Conservation (phyloP, 2,113 vertebrate species). For the Hippocampus barbouri region DNA sequence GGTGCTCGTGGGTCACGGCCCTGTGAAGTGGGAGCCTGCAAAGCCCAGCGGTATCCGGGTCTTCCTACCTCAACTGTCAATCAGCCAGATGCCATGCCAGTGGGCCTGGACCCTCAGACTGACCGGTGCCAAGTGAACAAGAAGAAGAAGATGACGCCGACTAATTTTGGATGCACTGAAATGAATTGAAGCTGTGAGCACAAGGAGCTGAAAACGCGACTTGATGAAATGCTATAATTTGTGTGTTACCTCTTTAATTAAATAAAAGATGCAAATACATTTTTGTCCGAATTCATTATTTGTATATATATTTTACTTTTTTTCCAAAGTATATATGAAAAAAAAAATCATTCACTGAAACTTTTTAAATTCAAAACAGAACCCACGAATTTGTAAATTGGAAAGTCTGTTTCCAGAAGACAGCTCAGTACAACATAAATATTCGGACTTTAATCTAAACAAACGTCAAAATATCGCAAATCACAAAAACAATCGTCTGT, state of each 20-base stretch:
- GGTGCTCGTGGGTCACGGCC: conserved; percentile 75
- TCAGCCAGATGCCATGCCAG: conserved; percentile 76
- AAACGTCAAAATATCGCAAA: no score
- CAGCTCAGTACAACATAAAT: no score
- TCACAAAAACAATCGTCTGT: no score
- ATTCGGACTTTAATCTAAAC: no score
- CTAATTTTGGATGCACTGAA: background rate
- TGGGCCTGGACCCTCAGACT: conserved; percentile 89
- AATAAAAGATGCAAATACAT: no score
- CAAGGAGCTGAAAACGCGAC: background rate
- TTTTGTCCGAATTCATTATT: background rate
- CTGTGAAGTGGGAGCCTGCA: conserved; percentile 74
- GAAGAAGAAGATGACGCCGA: background rate
- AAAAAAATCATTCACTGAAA: no score
- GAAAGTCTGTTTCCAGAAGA: no score
- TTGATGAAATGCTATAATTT: background rate
- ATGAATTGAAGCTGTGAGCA: background rate
- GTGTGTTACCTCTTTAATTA: background rate
- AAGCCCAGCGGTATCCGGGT: conserved; percentile 74
- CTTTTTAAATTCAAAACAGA: no score
- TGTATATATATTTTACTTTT: background rate
- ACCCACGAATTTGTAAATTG: no score
- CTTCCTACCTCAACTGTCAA: conserved; percentile 71
- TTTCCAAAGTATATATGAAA: no score
- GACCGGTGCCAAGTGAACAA: conserved; percentile 57